These are phyloP conservation scores for Pampusana beccarii DNA, from an alignment of 2,113 vertebrate genomes.

Conservation along the genomic window DNA sequence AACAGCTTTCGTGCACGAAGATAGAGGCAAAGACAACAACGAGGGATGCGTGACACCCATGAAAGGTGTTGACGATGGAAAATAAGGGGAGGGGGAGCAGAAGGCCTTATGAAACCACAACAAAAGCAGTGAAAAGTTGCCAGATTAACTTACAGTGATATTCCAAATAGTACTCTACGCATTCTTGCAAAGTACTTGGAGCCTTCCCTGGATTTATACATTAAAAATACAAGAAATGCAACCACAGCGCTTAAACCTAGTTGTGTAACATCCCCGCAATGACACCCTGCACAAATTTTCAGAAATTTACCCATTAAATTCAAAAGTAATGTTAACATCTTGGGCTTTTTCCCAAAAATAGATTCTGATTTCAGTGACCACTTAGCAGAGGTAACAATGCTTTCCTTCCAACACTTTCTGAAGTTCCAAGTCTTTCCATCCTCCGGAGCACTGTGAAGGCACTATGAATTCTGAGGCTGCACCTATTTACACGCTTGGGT, in stretches of 20 bases:
- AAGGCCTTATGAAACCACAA: neutral
- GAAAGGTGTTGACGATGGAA: neutral
- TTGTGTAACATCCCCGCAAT: neutral
- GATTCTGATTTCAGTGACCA: neutral
- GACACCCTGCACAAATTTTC: neutral
- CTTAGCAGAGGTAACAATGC: neutral
- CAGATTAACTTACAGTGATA: neutral
- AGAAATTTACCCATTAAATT: neutral
- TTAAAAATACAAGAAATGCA: neutral
- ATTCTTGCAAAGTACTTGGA: neutral
- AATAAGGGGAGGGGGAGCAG: accelerated
- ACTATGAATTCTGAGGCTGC: neutral
- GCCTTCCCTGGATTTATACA: neutral
- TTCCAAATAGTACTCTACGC: neutral
- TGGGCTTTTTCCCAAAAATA: neutral
- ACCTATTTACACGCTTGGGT: accelerated
- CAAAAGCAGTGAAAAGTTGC: neutral
- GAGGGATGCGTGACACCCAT: neutral
- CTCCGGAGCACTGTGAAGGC: neutral
- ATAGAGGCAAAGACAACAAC: neutral
- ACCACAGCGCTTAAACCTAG: neutral
- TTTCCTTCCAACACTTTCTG: neutral
- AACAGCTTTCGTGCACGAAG: neutral
- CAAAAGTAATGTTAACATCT: neutral
- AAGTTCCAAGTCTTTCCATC: neutral